Percentiles rank a stretch among this genome's conserved stretches.
These are phyloP conservation scores for Xiphorhynchus erythropygius DNA, from an alignment of 2,797 vertebrate species.

Conservation along the genomic window DNA sequence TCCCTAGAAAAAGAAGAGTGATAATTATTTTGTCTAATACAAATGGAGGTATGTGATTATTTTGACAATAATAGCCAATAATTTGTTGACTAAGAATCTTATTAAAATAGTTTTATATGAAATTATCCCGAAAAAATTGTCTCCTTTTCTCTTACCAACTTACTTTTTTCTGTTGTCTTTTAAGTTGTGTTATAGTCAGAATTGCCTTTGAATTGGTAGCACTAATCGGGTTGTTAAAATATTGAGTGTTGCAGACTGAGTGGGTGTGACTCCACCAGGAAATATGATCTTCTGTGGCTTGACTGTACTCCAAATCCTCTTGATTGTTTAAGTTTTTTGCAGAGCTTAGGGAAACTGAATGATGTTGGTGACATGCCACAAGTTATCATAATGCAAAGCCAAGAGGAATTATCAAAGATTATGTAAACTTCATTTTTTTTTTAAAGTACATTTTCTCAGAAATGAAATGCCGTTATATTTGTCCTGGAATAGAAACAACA, in stretches of 20 bases:
- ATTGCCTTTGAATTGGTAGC: background rate
- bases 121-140: background rate
- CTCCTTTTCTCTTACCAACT: background rate
- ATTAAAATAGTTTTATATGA: background rate
- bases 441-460: background rate
- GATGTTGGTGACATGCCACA: background rate
- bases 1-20: background rate
- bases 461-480: background rate
- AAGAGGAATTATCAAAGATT: background rate
- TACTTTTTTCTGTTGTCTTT: background rate
- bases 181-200: background rate
- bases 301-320: background rate
- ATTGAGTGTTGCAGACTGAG: background rate
- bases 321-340: background rate
- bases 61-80: background rate
- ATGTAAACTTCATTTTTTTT: background rate
- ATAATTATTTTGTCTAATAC: background rate
- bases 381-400: background rate
- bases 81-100: background rate
- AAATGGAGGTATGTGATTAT: background rate
- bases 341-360: background rate
- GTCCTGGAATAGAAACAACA: background rate
- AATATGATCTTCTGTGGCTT: background rate
- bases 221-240: background rate
- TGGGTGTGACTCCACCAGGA: background rate